Percentiles rank a stretch among this genome's conserved stretches.
These are phyloP conservation scores for Echinometra lucunter DNA, from an alignment of 53 echinoderm and acorn worm genomes.

Conservation along the genomic window DNA sequence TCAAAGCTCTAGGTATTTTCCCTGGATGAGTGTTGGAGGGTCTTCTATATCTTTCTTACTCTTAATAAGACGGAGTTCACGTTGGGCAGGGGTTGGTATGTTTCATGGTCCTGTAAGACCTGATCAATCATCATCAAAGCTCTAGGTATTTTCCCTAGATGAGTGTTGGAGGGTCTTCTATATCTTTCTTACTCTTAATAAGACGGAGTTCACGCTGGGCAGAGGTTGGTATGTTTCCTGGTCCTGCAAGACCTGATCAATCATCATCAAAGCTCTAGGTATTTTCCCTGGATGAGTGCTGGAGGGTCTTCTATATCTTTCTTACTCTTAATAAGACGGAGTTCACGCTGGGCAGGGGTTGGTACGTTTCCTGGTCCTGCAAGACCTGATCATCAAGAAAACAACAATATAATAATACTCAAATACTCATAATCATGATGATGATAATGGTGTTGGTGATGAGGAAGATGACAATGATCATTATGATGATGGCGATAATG, in stretches of 20 bases:
- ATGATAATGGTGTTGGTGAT: no score
- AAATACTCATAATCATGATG: no score
- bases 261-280: conserved; percentile 62
- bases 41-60: conserved; percentile 76
- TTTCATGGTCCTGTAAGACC: conserved; percentile 65
- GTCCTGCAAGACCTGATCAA: conserved; percentile 69
- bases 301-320: conserved; percentile 72
- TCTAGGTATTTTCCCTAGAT: conserved; percentile 56
- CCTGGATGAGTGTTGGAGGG: conserved; percentile 50
- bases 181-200: conserved; percentile 74
- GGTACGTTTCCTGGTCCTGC: conserved; percentile 65
- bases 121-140: conserved; percentile 62
- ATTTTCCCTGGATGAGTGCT: conserved; percentile 46
- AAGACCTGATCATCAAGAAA: conserved; percentile 71
- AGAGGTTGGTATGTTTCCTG: conserved; percentile 56
- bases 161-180: conserved; percentile 67
- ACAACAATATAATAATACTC: no score
- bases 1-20: conserved; percentile 64
- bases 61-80: conserved; percentile 74
- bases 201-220: conserved; percentile 75
- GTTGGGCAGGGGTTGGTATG: conserved; percentile 64
- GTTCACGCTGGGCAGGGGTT: conserved; percentile 69
- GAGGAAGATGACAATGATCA: no score
- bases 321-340: conserved; percentile 75
- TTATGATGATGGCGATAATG: no score